phyloP scores from a whole-genome alignment of 2,888 invertebrate genomes.

The Synanthedon andrenaeformis region DNA sequence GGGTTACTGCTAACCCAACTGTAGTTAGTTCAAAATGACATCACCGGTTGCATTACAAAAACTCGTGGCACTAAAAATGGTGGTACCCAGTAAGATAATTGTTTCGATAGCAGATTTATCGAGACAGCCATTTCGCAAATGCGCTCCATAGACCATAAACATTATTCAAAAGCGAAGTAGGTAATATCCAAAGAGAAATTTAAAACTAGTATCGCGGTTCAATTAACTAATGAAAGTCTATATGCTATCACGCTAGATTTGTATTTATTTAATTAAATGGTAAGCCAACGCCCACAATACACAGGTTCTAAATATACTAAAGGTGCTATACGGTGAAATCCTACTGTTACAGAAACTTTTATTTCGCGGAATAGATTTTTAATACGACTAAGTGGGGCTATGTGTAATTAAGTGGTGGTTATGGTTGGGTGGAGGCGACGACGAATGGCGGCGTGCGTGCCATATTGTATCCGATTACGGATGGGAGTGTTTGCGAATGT shows the following conservation, averaged over 20 bases:
- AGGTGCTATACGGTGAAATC: background rate
- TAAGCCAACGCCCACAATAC: slow-evolving; percentile 15
- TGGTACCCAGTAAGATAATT: too few species aligned
- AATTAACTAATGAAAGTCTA: slow-evolving; percentile 2
- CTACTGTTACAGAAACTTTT: slow-evolving; percentile 5
- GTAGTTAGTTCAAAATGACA: slow-evolving; percentile 13
- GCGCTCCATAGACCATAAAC: background rate
- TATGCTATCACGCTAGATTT: slow-evolving; percentile 8
- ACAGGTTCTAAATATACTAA: background rate
- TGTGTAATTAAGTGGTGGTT: slow-evolving; percentile 30
- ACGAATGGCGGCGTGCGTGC: slow-evolving; percentile 18
- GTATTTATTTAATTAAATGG: slow-evolving; percentile 29
- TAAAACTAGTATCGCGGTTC: background rate
- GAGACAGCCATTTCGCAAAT: background rate
- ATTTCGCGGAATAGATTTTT: slow-evolving; percentile 48
- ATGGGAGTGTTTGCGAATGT: slow-evolving; percentile 32
- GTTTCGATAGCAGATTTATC: background rate
- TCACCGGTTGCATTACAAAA: slow-evolving; percentile 10
- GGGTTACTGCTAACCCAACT: too few species aligned
- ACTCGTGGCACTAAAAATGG: background rate
- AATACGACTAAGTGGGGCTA: slow-evolving; percentile 41
- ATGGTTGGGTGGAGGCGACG: slow-evolving; percentile 14
- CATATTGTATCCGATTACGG: slow-evolving; percentile 19
- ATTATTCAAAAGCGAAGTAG: background rate
- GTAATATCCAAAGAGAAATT: background rate